phyloP scores from a whole-genome alignment of 2,113 vertebrate genomes.

The Phoxinus phoxinus region DNA sequence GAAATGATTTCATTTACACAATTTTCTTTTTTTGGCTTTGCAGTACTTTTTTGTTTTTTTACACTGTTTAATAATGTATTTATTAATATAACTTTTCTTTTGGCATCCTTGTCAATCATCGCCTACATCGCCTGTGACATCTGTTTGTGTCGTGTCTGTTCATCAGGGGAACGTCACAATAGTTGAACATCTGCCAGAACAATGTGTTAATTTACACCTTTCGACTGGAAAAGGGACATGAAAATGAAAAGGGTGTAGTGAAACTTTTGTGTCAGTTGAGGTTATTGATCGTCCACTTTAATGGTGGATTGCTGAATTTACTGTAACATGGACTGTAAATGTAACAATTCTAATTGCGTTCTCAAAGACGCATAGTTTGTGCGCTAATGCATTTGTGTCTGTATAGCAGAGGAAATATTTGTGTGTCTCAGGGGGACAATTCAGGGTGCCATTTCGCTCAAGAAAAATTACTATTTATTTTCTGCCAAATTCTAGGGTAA shows the following conservation, averaged over 20 bases:
- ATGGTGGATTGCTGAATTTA: background rate
- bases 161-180: conserved; percentile 7
- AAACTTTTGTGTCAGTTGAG: conserved; percentile 11
- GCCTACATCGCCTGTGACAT: background rate
- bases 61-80: background rate
- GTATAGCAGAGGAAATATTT: background rate
- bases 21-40: background rate
- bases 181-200: conserved; percentile 13
- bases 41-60: background rate
- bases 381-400: background rate
- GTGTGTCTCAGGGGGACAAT: background rate
- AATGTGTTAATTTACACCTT: conserved; percentile 22
- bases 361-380: background rate
- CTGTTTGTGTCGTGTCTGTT: background rate
- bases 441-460: background rate
- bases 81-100: background rate
- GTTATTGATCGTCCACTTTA: background rate
- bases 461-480: background rate
- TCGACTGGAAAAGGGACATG: background rate
- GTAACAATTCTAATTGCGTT: background rate
- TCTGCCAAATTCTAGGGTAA: background rate
- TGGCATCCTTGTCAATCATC: conserved; percentile 8
- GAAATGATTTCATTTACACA: background rate
- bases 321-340: background rate
- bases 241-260: background rate